phyloP scores from a whole-genome alignment of 2,113 vertebrate species.

The Neodon shergylaensis region DNA sequence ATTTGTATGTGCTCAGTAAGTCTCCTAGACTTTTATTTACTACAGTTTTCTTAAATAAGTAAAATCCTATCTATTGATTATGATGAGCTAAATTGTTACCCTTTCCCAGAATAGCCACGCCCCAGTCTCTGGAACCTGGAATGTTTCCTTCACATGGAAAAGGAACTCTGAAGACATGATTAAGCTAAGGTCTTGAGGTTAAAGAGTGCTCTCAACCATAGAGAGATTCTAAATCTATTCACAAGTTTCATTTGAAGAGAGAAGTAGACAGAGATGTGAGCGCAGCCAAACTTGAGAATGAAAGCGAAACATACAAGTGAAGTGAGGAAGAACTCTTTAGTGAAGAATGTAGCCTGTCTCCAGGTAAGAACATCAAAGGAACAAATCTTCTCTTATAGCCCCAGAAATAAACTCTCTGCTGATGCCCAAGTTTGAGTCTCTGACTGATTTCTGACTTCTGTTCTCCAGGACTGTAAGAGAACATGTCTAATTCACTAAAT shows the following conservation, averaged over 20 bases:
- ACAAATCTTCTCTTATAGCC: not conserved
- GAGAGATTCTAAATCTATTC: not conserved
- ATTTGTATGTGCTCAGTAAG: not conserved
- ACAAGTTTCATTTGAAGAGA: not conserved
- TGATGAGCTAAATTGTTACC: not conserved
- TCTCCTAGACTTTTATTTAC: not conserved
- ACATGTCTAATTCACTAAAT: not conserved
- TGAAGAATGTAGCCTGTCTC: not conserved
- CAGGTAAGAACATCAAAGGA: not conserved
- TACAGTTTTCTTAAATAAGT: slow-evolving; percentile 1
- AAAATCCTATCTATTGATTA: not conserved
- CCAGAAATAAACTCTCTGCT: not conserved
- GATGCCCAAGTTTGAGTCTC: not conserved
- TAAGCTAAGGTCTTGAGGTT: not conserved
- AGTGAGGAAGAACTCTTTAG: not conserved
- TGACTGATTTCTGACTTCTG: not conserved
- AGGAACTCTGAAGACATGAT: not conserved
- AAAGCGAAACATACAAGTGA: not conserved
- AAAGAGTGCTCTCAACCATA: not conserved
- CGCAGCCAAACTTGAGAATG: not conserved
- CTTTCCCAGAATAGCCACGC: not conserved
- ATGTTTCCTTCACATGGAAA: not conserved
- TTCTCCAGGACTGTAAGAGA: not conserved
- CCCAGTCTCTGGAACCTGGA: not conserved
- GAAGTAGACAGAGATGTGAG: not conserved